A percentile compares a stretch with the other conserved stretches of the same genome.
phyloP scores from a whole-genome alignment of 2,888 invertebrate species.

The Andrena bicolor region DNA sequence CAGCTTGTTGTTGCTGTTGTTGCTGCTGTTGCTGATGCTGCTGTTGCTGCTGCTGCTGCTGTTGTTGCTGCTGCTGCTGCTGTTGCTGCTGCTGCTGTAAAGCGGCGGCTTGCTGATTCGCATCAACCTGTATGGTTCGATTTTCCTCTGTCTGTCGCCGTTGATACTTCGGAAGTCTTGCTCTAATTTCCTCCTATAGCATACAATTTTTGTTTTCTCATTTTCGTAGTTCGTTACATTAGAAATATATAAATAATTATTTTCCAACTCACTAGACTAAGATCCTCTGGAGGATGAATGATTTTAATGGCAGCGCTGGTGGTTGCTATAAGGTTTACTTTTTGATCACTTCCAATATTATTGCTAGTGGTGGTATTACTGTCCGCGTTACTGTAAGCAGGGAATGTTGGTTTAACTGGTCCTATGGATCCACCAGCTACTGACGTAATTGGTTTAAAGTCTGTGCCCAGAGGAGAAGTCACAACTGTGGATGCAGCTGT shows the following conservation, averaged over 20 bases:
- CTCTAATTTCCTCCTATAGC: slow-evolving; percentile 91
- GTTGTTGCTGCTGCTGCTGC: slow-evolving; percentile 44
- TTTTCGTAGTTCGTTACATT: background rate
- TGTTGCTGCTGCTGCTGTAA: slow-evolving; percentile 79
- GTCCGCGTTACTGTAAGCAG: slow-evolving; percentile 87
- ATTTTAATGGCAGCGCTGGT: slow-evolving; percentile 95
- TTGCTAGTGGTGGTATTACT: slow-evolving; percentile 84
- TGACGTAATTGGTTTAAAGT: slow-evolving; percentile 87
- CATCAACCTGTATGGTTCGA: slow-evolving; percentile 77
- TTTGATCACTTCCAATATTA: slow-evolving; percentile 85
- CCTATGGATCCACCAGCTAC: slow-evolving; percentile 84
- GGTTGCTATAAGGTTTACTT: slow-evolving; percentile 89
- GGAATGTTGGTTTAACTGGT: slow-evolving; percentile 91
- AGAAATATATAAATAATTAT: background rate
- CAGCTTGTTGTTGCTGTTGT: slow-evolving; percentile 81
- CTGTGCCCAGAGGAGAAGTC: slow-evolving; percentile 87
- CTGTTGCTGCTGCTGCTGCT: slow-evolving; percentile 69
- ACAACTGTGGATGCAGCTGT: slow-evolving; percentile 86
- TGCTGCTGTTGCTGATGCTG: slow-evolving; percentile 79
- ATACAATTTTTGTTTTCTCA: slow-evolving; percentile 1
- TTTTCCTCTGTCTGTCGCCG: slow-evolving; percentile 84
- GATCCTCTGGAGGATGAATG: slow-evolving; percentile 96
- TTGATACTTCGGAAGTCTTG: slow-evolving; percentile 90
- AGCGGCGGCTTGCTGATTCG: slow-evolving; percentile 76
- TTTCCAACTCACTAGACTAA: slow-evolving; percentile 88